Base-by-base conservation (phyloP, 2,888 invertebrate genomes). In the Brassicogethes aeneus region DNA sequence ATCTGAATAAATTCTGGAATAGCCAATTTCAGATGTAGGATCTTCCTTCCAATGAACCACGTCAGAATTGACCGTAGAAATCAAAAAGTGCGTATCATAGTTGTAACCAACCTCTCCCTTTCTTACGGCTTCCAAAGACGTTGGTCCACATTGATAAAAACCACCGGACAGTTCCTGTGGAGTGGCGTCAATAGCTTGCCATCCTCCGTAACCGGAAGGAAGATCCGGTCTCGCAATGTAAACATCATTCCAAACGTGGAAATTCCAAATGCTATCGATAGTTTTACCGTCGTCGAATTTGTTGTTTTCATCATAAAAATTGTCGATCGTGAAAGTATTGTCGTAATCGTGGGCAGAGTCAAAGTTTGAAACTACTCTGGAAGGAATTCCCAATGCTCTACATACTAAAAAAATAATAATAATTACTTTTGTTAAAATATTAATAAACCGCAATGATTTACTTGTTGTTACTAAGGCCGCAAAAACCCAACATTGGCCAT, bases 401-500 rank as follows among this genome's bases (percentile, higher is more conserved):
- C 85, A 87, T 2, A 86, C 82, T 83, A 67, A 12, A 62, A 58
- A 5, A 5, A 32, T 10, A 32, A 10, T 10, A 23, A 23, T 23
- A 7, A 23, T 5, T 23, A 23, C 23, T 7, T 7, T 32, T 39
- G 38, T 2, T 39, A 43, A 40, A n/a, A n/a, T n/a, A n/a, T n/a
- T n/a, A 15, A 40, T 17, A 16, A 37, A 15, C 7, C 17, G 3
- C 14, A 37, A 3, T 13, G 12, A 45, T 64, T 63, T 62, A 85
- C 85, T 73, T 49, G 89, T 80, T n/a, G 85, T 83, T 1, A 82
- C 78, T 10, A 89, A 80, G 0, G 86, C 89, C 17, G 88, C 82
- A 59, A 88, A 90, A 2, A 89, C 88, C 87, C 88, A 91, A 62
- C 90, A 90, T 60, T 91, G 90, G 2, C 89, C 90, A 55, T 85